Base-by-base conservation (phyloP, 2,113 vertebrate species). In the Scalopus aquaticus region DNA sequence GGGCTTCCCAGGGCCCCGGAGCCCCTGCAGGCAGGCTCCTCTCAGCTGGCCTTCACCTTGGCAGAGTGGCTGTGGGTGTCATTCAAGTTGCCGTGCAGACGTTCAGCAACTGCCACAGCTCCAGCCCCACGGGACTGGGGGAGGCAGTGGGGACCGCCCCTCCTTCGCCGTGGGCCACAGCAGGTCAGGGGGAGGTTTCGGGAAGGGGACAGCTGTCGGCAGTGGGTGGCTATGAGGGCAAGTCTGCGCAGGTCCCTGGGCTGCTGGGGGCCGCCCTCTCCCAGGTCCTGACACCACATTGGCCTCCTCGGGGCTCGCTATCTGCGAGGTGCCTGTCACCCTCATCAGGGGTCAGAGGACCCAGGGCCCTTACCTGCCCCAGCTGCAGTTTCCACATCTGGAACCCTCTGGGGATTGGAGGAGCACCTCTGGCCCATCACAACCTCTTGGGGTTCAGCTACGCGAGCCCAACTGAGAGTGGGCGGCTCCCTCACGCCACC, bases 221-320 rank as follows among this genome's bases (percentile, higher is more conserved):
- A 0, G 42, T 20, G 9, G n/a, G 56, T 64, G 11, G 0, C 17
- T 6, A 1, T 6, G 20, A 11, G 24, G 49, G 56, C 11, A 37
- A 49, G 9, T 51, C 58, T n/a, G 42, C 65, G 26, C 4, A 39
- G 19, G 49, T 39, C 44, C 67, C n/a, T 16, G 81, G 32, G n/a
- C 42, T 1, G 46, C 65, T 12, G 9, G 46, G 19, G 24, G n/a
- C n/a, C 5, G 30, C 35, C 17, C 24, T 39, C 46, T 26, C 19
- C 80, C 24, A 22, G 9, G 60, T 62, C 24, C 60, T 5, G 56
- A 24, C 56, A 24, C 16, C 56, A 22, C 56, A 58, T 58, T 20
- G 56, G 9, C 5, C 5, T 39, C 35, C 39, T 20, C 22, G 54
- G 7, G 56, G 51, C 70, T 76, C 16, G 35, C 35, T 56, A 11